Evolutionary conservation across 53 echinoderm and acorn worm genomes (phyloP), one percentile per base, ranked within the genome.

Genomic region (Apostichopus leukothele): DNA sequence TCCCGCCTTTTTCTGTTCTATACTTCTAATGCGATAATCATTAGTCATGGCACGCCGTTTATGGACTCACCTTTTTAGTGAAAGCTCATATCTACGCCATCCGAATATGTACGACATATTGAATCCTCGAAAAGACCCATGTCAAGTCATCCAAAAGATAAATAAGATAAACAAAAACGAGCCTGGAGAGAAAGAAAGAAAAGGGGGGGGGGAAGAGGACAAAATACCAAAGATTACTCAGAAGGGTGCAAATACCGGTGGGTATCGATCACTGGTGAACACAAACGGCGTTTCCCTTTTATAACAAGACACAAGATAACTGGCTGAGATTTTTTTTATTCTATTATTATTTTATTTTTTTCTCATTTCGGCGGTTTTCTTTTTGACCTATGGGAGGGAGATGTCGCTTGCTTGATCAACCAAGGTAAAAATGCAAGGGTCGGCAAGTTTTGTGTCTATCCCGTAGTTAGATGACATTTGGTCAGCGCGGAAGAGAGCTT

Each of bases 381-480:
- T 81, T 81, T 81, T 81, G 55, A 81, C 55, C 81, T 54, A 79
- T 79, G 23, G 55, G 11, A 23, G 52, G 50, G 77, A n/a, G 13
- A 71, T 81, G 81, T 54, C 81, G 81, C 59, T 23, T 81, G 81
- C 81, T 81, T 22, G 81, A 81, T 81, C 21, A 22, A 59, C 21
- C 81, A 79, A 79, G 81, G 81, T 81, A 10, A 9, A 81, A 81
- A 81, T 81, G 81, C 5, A 54, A 81, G 55, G 55, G 53, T 55
- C 11, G 21, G n/a, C 54, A 54, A 9, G 39, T 54, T 54, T 53
- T 55, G 9, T 81, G 53, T 59, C 55, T 53, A 14, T 18, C 54
- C 20, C 10, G 55, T 54, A 54, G 53, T 81, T 81, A 55, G 51
- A 81, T 81, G 81, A 81, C 81, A 81, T 81, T 81, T 81, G 81